Evolutionary conservation across 2,113 vertebrate genomes (phyloP).

Genomic region (Arothron firmamentum): DNA sequence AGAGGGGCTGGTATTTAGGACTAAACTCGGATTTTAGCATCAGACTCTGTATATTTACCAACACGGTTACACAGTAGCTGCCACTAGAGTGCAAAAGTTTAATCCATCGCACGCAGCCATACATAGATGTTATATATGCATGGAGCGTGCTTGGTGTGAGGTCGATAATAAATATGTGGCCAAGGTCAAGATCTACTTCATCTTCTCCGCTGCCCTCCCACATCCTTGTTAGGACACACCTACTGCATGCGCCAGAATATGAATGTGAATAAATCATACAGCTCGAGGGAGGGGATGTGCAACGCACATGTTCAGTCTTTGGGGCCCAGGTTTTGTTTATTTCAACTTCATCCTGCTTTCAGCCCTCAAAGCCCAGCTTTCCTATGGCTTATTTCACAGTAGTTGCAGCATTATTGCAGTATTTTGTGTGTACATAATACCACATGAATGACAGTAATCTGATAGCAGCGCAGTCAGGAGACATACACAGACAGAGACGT

Average conservation of each 20-base stretch:
- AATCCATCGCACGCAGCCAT: not conserved
- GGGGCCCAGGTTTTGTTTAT: slow-evolving; percentile 27
- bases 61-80: too few relatives aligned
- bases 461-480: not conserved
- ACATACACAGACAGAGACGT: not conserved
- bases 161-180: slow-evolving; percentile 13
- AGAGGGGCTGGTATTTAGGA: not conserved
- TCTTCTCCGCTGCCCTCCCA: not conserved
- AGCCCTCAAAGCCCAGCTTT: not conserved
- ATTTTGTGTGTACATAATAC: not conserved
- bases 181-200: slow-evolving; percentile 17
- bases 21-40: not conserved
- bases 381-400: slow-evolving; percentile 7
- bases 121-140: not conserved
- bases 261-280: slow-evolving; percentile 53
- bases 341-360: slow-evolving; percentile 5
- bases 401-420: not conserved
- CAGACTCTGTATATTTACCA: not conserved
- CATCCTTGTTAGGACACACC: slow-evolving; percentile 25
- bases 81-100: not conserved
- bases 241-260: slow-evolving; percentile 17
- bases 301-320: slow-evolving; percentile 31
- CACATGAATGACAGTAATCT: not conserved
- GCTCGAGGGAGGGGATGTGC: slow-evolving; percentile 21
- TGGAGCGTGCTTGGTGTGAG: not conserved